Evolutionary conservation across 2,888 invertebrate genomes (phyloP).

Genomic region (Drosophila ustulata): DNA sequence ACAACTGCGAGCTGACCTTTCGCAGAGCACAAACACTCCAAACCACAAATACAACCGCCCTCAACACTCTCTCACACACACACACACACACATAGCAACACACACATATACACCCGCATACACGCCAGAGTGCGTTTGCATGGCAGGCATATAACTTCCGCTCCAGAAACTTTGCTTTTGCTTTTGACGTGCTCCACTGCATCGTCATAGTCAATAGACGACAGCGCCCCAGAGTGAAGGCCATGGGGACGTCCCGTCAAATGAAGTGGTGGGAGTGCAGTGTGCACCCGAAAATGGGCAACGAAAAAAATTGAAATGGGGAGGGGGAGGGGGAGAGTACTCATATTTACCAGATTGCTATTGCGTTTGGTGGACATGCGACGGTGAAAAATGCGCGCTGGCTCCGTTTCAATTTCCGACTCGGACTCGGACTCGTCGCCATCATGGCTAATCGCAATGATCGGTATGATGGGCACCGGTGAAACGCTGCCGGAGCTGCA

Average conservation of each 20-base stretch:
- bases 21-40: slow-evolving; percentile 37
- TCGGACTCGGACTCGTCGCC: slow-evolving; percentile 89
- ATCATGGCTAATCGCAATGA: slow-evolving; percentile 79
- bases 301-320: not conserved
- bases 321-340: slow-evolving; percentile 69
- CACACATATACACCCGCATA: slow-evolving; percentile 18
- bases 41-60: slow-evolving; percentile 33
- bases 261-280: not conserved
- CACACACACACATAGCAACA: slow-evolving; percentile 17
- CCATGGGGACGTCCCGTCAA: slow-evolving; percentile 4
- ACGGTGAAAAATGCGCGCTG: slow-evolving; percentile 90
- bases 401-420: slow-evolving; percentile 93
- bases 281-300: too few species aligned
- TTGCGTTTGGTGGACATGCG: slow-evolving; percentile 93
- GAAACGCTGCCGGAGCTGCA: slow-evolving; percentile 82
- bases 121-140: slow-evolving; percentile 49
- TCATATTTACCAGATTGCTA: slow-evolving; percentile 89
- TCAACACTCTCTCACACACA: slow-evolving; percentile 19
- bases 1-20: slow-evolving; percentile 63
- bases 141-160: slow-evolving; percentile 70
- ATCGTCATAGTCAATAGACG: slow-evolving; percentile 33
- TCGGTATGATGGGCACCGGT: slow-evolving; percentile 79
- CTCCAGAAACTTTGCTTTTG: slow-evolving; percentile 71
- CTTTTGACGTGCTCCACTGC: slow-evolving; percentile 58
- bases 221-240: slow-evolving; percentile 3